Evolutionary conservation across 2,888 invertebrate species (phyloP), one percentile per base, ranked within the genome.

Genomic region (Aspidiotus rigidus): DNA sequence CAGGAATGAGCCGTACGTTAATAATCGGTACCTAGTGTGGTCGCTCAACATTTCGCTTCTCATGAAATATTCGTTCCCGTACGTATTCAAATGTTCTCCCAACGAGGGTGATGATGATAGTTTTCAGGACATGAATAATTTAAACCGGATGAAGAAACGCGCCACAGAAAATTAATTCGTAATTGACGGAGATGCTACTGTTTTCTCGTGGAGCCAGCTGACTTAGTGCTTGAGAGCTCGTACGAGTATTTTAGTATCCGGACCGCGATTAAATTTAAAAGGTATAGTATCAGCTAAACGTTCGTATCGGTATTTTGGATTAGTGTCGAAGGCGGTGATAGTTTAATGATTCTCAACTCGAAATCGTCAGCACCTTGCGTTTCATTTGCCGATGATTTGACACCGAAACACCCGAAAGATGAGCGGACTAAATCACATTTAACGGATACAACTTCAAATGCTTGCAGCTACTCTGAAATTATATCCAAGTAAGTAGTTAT

Each of bases 71-170:
- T 28, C 28, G 28, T 28, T 28, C 28, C 28, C 28, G 28, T 28
- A 28, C 28, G 53, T 28, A 64, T 66, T 66, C 59, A 66, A 66
- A 66, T 44, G 66, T 66, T 66, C 66, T 66, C 66, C 57, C 66
- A 66, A 66, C 44, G 16, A 66, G 66, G 66, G 66, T 57, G 66
- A 28, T 28, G 28, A 28, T 28, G 28, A 66, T 66, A 42, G 28
- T 44, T 66, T 66, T 66, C 66, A 66, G 66, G 66, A 66, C 66
- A 66, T 66, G 42, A 17, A 57, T 59, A 66, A 66, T 66, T 44
- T 15, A 59, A 59, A 66, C 66, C 66, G 66, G 66, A 66, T 66
- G 66, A 56, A 66, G 66, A 66, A 66, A 59, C 66, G 66, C 59
- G 66, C 66, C n/a, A 28, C 28, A 28, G 66, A 66, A 66, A 66